Evolutionary conservation across 2,797 vertebrate species (phyloP), one percentile per base, ranked within the genome.

Genomic region (Sarcoramphus papa): DNA sequence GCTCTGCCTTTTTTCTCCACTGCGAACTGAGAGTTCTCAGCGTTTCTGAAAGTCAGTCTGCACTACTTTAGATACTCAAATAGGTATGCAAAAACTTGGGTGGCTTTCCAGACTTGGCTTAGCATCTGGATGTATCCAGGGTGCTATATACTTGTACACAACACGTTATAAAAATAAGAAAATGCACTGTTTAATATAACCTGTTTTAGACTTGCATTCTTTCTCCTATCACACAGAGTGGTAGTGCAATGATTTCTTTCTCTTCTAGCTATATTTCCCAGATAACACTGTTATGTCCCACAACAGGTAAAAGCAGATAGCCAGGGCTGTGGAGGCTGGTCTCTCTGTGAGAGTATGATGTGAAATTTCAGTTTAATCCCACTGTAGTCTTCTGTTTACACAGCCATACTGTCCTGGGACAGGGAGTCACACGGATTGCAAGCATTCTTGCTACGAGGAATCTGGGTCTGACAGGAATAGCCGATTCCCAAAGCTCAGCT

Each of bases 371-470:
- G 82, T 45, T 5, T 30, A 73, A 76, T 81, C 85, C 82, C 33
- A 51, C 62, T 56, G 60, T 21, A 90, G 87, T 30, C 33, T 30
- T 30, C 50, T 96, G 93, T 97, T 97, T 93, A 96, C 74, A 82
- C 85, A 96, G 76, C 85, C 92, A 78, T 79, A 24, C 63, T 94
- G 93, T 87, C 95, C 88, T 91, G 96, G 93, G 96, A 95, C 90
- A 53, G 47, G 31, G 37, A 48, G 59, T 93, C 5, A 1, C 90
- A 95, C 0, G 1, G 88, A 95, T 94, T 95, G 97, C 94, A 97
- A 96, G 94, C 95, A 96, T 95, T 95, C 94, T 96, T 97, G 95
- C 93, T 93, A 35, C 0, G 9, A 96, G 96, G 96, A 96, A 95
- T 96, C 95, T 20, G n/a, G 31, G 74, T 56, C 92, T 28, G 86